A percentile compares a stretch with the other conserved stretches of the same genome.
These are phyloP conservation scores for Platichthys flesus DNA, from an alignment of 2,113 vertebrate genomes.

Conservation along the genomic window DNA sequence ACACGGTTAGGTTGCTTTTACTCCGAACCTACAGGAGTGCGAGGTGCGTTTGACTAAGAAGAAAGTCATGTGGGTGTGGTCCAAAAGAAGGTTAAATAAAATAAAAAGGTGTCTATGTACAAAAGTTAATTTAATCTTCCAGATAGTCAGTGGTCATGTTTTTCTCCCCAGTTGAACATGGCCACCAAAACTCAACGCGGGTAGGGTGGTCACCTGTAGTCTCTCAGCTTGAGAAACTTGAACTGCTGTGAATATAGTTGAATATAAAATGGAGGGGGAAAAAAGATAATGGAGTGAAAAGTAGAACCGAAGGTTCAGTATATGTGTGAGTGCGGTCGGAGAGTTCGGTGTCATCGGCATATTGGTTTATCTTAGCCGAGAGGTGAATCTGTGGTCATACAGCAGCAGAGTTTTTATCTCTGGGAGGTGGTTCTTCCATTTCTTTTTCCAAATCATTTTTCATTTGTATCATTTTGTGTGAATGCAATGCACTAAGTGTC, in stretches of 20 bases:
- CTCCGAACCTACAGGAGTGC: conserved; percentile 49
- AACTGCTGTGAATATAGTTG: conserved; percentile 66
- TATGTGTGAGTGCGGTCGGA: conserved; percentile 18
- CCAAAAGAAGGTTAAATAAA: conserved; percentile 29
- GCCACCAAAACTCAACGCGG: background rate
- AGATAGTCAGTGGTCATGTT: conserved; percentile 47
- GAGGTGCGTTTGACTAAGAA: conserved; percentile 48
- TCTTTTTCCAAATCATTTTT: conserved; percentile 24
- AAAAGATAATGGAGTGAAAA: background rate
- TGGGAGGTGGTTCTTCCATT: conserved; percentile 39
- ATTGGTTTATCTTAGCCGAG: conserved; percentile 75
- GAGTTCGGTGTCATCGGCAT: background rate
- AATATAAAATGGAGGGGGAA: conserved; percentile 10
- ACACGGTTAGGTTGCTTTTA: conserved; percentile 60
- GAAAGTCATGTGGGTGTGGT: conserved; percentile 51
- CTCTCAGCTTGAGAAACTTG: conserved; percentile 11
- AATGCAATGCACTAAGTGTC: conserved; percentile 91
- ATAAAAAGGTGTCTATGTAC: conserved; percentile 65
- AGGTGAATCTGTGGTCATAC: conserved; percentile 65
- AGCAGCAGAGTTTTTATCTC: conserved; percentile 10
- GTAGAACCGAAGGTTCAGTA: conserved; percentile 24
- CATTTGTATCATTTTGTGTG: conserved; percentile 77
- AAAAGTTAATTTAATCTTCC: conserved; percentile 61
- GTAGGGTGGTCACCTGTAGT: background rate
- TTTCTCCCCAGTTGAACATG: conserved; percentile 21